Conservation (phyloP, 2,113 vertebrate genomes). For the Microtus ochrogaster region DNA sequence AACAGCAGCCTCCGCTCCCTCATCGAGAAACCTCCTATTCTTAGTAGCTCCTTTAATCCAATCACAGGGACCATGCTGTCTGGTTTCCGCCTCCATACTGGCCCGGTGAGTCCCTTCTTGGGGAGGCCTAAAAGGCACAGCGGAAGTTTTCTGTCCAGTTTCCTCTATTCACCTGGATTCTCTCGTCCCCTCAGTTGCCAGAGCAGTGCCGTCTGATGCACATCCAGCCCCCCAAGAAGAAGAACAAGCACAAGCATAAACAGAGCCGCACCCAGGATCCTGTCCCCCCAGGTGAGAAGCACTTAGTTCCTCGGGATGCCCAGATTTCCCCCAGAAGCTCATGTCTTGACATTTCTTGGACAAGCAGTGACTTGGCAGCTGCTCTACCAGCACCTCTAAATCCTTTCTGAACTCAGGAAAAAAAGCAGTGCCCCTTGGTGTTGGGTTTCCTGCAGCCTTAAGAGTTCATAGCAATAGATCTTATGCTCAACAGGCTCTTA, state of each 20-base stretch:
- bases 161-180: background rate
- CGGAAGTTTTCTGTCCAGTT: background rate
- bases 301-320: background rate
- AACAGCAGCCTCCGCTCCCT: slow-evolving; percentile 96
- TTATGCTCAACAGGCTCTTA: background rate
- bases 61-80: slow-evolving; percentile 95
- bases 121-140: background rate
- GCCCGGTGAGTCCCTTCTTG: slow-evolving; percentile 90
- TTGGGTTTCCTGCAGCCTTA: background rate
- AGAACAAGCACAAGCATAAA: slow-evolving; percentile 97
- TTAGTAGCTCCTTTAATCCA: slow-evolving; percentile 95
- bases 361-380: background rate
- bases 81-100: slow-evolving; percentile 96
- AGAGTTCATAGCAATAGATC: background rate
- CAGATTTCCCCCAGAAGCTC: background rate
- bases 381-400: background rate
- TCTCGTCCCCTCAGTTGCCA: slow-evolving; percentile 88
- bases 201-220: slow-evolving; percentile 99
- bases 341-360: background rate
- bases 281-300: slow-evolving; percentile 92
- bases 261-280: slow-evolving; percentile 96
- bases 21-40: slow-evolving; percentile 97
- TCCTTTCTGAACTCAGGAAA: background rate
- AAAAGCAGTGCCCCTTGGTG: background rate
- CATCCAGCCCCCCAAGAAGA: slow-evolving; percentile 98